Conservation (phyloP, 2,797 vertebrate species). For the Enteromius viviparus region DNA sequence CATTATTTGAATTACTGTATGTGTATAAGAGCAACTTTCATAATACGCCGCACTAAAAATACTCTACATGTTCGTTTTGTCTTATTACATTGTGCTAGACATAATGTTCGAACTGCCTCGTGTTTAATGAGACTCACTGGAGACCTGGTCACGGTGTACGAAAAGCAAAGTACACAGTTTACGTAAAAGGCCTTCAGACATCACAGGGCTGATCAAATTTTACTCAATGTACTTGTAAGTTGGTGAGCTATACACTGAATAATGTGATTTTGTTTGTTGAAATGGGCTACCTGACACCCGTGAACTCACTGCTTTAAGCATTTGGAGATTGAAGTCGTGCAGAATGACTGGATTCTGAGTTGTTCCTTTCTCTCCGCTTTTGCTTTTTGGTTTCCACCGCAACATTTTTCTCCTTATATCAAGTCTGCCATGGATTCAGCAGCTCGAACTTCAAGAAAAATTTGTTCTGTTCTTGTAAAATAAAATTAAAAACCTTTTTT, state of each 20-base stretch:
- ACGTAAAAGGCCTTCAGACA: constrained; percentile 35
- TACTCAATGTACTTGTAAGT: constrained; percentile 6
- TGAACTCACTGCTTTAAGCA: constrained; percentile 18
- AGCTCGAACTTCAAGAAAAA: not conserved
- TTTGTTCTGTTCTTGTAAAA: not conserved
- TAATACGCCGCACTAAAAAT: constrained; percentile 20
- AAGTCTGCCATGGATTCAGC: not conserved
- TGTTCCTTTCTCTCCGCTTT: constrained; percentile 5
- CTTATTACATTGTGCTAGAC: not conserved
- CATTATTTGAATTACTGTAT: constrained; percentile 17
- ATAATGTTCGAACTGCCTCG: not conserved
- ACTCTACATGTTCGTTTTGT: constrained; percentile 2
- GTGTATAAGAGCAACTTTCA: constrained; percentile 3
- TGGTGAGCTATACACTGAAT: constrained; percentile 26
- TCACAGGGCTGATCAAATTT: constrained; percentile 33
- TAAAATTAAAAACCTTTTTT: not conserved
- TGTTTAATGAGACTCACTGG: constrained; percentile 11
- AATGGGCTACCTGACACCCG: constrained; percentile 27
- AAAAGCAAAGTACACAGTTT: constrained; percentile 22
- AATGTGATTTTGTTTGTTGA: constrained; percentile 45
- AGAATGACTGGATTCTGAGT: not conserved
- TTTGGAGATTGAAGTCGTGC: not conserved
- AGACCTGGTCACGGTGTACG: constrained; percentile 12
- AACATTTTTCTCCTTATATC: not conserved
- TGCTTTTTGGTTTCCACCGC: not conserved